Base-by-base conservation (phyloP, 2,888 invertebrate species). In the Geotrupes spiniger region DNA sequence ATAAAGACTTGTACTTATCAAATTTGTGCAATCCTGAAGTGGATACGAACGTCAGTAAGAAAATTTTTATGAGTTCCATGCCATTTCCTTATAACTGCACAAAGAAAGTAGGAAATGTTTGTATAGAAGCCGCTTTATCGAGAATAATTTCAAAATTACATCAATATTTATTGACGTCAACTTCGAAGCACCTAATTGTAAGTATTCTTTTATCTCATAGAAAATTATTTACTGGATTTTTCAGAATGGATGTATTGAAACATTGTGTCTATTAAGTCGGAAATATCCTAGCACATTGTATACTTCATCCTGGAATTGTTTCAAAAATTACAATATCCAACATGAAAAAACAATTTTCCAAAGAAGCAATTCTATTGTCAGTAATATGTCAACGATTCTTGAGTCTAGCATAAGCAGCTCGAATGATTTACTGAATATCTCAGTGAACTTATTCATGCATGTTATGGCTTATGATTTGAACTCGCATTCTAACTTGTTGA, bases 221-320 rank as follows among this genome's bases (percentile, higher is more conserved):
- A n/a, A n/a, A n/a, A n/a, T n/a, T n/a, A n/a, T n/a, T n/a, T n/a
- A n/a, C n/a, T n/a, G n/a, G n/a, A n/a, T 54, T 55, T 74, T 70
- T 51, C 62, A 83, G 77, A 76, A 76, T 61, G 87, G 87, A 0
- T 83, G 82, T 62, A 78, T 82, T 60, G 82, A 88, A 69, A 80
- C 89, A 0, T 73, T 93, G 1, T 80, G 80, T 59, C 66, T 77
- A 2, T 70, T 92, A 26, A 83, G 86, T 38, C 78, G 76, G 39
- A 73, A 73, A 14, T 92, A 84, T 72, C 77, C 82, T 0, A 85
- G 88, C 1, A 84, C 84, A 57, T 71, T 79, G 12, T 85, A 87
- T 64, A 73, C 77, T 5, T 77, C 76, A 12, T 81, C 87, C 0
- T 92, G 89, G 83, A 77, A 78, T 52, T 83, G 81, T 63, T 53